phyloP scores from a whole-genome alignment of 2,888 invertebrate genomes.

The Netelia fuscicornis region DNA sequence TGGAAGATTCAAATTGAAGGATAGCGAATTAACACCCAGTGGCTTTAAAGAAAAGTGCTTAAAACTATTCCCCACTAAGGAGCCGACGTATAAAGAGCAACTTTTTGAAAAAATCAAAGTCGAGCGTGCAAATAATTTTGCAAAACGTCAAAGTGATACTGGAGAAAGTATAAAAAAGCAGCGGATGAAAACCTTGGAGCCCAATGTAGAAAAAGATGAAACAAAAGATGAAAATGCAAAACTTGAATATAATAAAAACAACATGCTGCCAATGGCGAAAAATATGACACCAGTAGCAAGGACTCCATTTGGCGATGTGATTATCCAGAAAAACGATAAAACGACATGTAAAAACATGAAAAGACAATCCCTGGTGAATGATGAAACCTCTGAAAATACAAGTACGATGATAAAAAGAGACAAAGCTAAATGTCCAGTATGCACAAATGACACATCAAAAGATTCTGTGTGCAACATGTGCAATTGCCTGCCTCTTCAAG shows the following conservation, averaged over 20 bases:
- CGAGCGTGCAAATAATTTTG: slow-evolving; percentile 72
- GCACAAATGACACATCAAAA: slow-evolving; percentile 63
- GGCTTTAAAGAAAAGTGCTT: slow-evolving; percentile 78
- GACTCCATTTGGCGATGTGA: slow-evolving; percentile 80
- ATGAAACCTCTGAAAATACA: slow-evolving; percentile 44
- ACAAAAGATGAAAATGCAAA: not conserved
- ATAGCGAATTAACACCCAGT: slow-evolving; percentile 62
- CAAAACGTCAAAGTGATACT: slow-evolving; percentile 74
- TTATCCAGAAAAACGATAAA: slow-evolving; percentile 63
- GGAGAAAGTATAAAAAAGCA: slow-evolving; percentile 74
- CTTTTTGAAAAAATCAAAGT: slow-evolving; percentile 76
- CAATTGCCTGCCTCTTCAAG: slow-evolving; percentile 68
- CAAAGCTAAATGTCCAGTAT: slow-evolving; percentile 72
- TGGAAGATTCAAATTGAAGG: slow-evolving; percentile 81
- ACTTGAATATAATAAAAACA: slow-evolving; percentile 30
- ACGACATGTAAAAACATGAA: slow-evolving; percentile 43
- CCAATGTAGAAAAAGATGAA: slow-evolving; percentile 61
- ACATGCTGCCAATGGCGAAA: not conserved
- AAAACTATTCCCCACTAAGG: slow-evolving; percentile 71
- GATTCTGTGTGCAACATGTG: slow-evolving; percentile 78
- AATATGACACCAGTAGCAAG: not conserved
- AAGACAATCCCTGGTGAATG: slow-evolving; percentile 66
- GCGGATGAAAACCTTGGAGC: slow-evolving; percentile 77
- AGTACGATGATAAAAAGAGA: slow-evolving; percentile 34
- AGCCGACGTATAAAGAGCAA: slow-evolving; percentile 75